Evolutionary conservation across 1,140 invertebrate genomes (phyloP).

Genomic region (Anastrepha obliqua): DNA sequence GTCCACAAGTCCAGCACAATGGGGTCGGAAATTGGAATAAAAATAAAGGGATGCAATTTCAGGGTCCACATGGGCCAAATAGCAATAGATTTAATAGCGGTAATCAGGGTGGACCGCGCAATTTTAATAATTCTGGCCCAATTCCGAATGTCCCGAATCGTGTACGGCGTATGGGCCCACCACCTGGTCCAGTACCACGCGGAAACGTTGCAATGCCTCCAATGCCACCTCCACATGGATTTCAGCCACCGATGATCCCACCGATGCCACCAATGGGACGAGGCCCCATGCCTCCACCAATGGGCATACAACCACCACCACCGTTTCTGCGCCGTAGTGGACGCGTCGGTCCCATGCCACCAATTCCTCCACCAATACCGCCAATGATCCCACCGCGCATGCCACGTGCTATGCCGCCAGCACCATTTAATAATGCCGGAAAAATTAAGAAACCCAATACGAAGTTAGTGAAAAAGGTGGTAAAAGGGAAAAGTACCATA

Average conservation of each 20-base stretch:
- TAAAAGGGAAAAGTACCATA: conserved; percentile 70
- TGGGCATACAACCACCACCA: conserved; percentile 57
- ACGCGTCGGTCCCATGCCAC: conserved; percentile 44
- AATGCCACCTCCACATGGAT: conserved; percentile 61
- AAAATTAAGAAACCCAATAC: conserved; percentile 69
- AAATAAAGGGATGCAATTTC: conserved; percentile 50
- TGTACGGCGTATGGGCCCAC: conserved; percentile 59
- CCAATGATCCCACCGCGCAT: conserved; percentile 64
- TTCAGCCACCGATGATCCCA: conserved; percentile 60
- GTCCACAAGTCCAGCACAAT: conserved; percentile 56
- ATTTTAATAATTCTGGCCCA: conserved; percentile 59
- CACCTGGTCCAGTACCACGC: conserved; percentile 60
- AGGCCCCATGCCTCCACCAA: conserved; percentile 55
- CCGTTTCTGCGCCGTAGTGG: conserved; percentile 56
- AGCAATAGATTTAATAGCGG: conserved; percentile 53
- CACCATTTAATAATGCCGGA: conserved; percentile 59
- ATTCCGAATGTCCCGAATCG: conserved; percentile 57
- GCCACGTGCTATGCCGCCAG: conserved; percentile 61
- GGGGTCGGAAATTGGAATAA: conserved; percentile 55
- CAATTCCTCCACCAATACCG: conserved; percentile 60
- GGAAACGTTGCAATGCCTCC: conserved; percentile 57
- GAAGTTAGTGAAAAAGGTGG: conserved; percentile 66
- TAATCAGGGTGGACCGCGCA: conserved; percentile 58
- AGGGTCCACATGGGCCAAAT: not conserved
- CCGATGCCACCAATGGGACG: conserved; percentile 64